Evolutionary conservation across 92 coral and sea anemone species (phyloP).

Genomic region (Diadumene lineata): DNA sequence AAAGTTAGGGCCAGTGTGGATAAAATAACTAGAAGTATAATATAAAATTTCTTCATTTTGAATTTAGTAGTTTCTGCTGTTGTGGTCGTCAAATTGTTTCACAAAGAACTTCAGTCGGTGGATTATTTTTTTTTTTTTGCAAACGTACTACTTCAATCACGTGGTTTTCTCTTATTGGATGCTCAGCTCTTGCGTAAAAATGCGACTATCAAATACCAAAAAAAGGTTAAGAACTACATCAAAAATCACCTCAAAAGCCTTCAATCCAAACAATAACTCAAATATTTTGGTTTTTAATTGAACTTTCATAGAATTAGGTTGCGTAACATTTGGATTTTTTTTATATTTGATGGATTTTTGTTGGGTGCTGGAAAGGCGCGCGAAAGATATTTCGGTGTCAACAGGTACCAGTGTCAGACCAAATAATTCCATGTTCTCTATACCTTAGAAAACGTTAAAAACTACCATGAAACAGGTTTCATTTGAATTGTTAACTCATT

Average conservation of each 20-base stretch:
- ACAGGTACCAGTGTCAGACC: constrained; percentile 7
- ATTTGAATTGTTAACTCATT: background rate
- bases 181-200: background rate
- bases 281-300: background rate
- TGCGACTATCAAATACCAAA: background rate
- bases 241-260: background rate
- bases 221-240: background rate
- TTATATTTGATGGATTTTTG: background rate
- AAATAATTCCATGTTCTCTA: background rate
- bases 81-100: background rate
- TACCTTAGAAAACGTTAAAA: background rate
- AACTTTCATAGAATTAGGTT: background rate
- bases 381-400: background rate
- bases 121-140: background rate
- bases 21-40: background rate
- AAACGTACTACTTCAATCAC: background rate
- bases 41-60: background rate
- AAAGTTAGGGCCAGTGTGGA: background rate
- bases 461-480: background rate
- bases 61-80: background rate
- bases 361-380: background rate
- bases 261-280: background rate
- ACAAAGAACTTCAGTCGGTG: background rate
- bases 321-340: background rate
- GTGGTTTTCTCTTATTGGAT: background rate